Evolutionary conservation across 1,140 invertebrate genomes (phyloP).

Genomic region (Agraylea sexmaculata): DNA sequence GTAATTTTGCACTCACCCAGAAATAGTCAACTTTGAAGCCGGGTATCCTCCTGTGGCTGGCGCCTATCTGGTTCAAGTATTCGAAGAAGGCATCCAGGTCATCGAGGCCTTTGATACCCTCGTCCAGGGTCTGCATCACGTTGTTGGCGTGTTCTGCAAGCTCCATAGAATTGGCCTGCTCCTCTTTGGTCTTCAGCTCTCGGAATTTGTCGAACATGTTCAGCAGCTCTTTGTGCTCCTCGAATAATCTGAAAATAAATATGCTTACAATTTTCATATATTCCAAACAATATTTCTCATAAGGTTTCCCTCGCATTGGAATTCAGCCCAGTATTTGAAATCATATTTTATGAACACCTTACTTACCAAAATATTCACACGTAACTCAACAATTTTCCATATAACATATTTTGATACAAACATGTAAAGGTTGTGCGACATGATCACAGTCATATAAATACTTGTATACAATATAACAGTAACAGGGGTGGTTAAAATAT

Average conservation of each 20-base stretch:
- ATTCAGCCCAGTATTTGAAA: no score
- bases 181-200: conserved; percentile 63
- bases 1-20: conserved; percentile 52
- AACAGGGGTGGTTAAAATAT: no score
- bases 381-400: no score
- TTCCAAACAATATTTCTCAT: no score
- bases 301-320: no score
- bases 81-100: conserved; percentile 74
- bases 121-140: conserved; percentile 79
- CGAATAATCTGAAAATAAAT: conserved; percentile 62
- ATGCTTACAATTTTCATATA: background rate
- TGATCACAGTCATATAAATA: no score
- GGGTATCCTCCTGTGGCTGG: conserved; percentile 69
- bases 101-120: conserved; percentile 75
- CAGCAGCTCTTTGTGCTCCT: conserved; percentile 71
- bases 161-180: conserved; percentile 68
- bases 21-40: conserved; percentile 78
- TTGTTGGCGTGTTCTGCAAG: conserved; percentile 75
- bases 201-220: conserved; percentile 73
- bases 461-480: no score
- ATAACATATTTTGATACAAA: no score
- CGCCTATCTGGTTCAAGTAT: conserved; percentile 70
- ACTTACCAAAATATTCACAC: no score
- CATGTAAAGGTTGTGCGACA: no score
- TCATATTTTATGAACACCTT: no score